Evolutionary conservation across 53 echinoderm and acorn worm species (phyloP), one percentile per base, ranked within the genome.

Genomic region (Astropecten irregularis): DNA sequence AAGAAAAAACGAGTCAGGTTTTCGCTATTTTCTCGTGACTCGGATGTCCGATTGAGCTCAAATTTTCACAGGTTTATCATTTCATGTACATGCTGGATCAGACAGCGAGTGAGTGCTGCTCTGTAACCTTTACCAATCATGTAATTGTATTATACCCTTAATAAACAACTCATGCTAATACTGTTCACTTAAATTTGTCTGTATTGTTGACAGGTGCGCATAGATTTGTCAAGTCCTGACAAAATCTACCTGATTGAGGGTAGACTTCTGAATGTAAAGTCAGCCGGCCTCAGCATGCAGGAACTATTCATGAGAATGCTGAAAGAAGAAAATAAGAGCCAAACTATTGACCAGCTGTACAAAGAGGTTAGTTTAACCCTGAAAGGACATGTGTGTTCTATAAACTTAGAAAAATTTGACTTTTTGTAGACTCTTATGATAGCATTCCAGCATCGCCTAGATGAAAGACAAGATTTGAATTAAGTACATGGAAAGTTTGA

Each of bases 321-420:
- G 5, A 51, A 32, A 9, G 71, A 71, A 19, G 50, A 50, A 51
- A 48, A 13, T 4, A 19, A 71, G 0, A 34, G 1, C 2, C 52
- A 71, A 18, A 32, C 7, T 9, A 2, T 4, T 32, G 50, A 51
- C 2, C 60, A 31, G 20, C 47, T 77, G 26, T 30, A 11, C 0
- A 77, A 77, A 40, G 30, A 77, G 9, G 60, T 77, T 42, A 77
- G 55, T 71, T 22, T 27, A 27, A 5, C 39, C 15, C 30, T 16
- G 13, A 9, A 25, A 29, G 8, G 11, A 23, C 9, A 47, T n/a
- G 47, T 70, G 3, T 3, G 19, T n/a, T 37, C 18, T 13, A 20
- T 23, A 58, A 7, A 13, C 31, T 46, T 9, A 46, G 47, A 9
- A 46, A 46, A 46, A 46, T 46, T 46, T 7, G 8, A 46, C 47